Conservation (phyloP, 2,113 vertebrate species). For the Phocoena phocoena region DNA sequence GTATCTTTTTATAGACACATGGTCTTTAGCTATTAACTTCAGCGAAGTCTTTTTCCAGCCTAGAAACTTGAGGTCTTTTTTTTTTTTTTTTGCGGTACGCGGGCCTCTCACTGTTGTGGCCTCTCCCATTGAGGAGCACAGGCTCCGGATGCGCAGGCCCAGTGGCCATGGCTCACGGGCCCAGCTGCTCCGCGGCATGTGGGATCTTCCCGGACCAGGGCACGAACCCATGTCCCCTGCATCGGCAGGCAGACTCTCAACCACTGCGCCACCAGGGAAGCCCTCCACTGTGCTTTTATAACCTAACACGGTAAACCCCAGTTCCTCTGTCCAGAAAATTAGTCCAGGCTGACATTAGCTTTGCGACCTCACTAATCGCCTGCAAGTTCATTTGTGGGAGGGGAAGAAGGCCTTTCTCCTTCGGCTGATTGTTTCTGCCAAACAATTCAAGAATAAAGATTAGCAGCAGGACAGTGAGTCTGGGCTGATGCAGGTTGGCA, state of each 20-base stretch:
- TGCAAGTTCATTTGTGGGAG: not conserved
- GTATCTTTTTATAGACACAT: not conserved
- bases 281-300: not conserved
- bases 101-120: no score
- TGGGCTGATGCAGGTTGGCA: not conserved
- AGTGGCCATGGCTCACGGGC: no score
- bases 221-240: no score
- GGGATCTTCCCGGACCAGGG: no score
- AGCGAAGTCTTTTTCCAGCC: not conserved
- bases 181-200: no score
- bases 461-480: not conserved
- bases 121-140: no score
- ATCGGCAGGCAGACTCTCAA: no score
- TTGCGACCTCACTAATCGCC: not conserved
- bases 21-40: not conserved
- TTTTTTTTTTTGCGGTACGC: no score
- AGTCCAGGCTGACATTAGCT: not conserved
- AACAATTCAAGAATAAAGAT: slow-evolving; percentile 45
- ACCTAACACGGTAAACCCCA: not conserved
- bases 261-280: no score
- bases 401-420: not conserved
- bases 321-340: not conserved
- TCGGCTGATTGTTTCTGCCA: not conserved
- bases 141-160: no score
- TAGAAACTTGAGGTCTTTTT: not conserved